Evolutionary conservation across 2,797 vertebrate species (phyloP), one percentile per base, ranked within the genome.

Genomic region (Okamejei kenojei): DNA sequence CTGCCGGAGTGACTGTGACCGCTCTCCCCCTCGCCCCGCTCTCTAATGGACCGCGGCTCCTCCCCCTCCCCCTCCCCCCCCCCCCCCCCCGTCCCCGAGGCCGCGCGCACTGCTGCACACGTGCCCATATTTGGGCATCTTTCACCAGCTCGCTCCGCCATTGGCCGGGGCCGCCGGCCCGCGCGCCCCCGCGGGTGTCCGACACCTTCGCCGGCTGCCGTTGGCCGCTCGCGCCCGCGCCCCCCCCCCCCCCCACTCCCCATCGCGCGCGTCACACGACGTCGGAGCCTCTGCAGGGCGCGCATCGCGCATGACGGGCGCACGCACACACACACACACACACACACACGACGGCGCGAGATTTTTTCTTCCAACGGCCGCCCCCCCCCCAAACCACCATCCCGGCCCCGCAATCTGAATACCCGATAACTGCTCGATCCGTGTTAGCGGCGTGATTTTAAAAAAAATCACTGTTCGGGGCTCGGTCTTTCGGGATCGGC

Each of bases 111-210:
- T 45, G n/a, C 23, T 26, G 71, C 71, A 76, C 90, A 73, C 65
- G 45, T 74, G 8, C 90, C 90, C 90, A 92, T 92, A 73, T 74
- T 45, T 73, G 90, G 90, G 90, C 23, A 92, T 92, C 90, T 92
- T 76, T 92, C 71, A 92, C 71, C 90, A 54, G 26, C 23, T 73
- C 71, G 90, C 5, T 7, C 21, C 2, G 11, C 38, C 38, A 92
- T 92, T 92, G 90, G 90, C 23, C 90, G 26, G 32, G 54, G 68
- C 4, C 35, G 35, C 68, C 19, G 90, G 21, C 2, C 65, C 90
- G 54, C 90, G 68, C 90, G 38, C 90, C 90, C 45, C 45, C 45
- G 45, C 45, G 4, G 45, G 4, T 45, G 45, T 45, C 45, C 45
- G 45, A 45, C 45, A 5, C 15, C n/a, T 3, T 35, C 58, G 11